Conservation (phyloP, 2,797 vertebrate species). For the Protonibea diacanthus region DNA sequence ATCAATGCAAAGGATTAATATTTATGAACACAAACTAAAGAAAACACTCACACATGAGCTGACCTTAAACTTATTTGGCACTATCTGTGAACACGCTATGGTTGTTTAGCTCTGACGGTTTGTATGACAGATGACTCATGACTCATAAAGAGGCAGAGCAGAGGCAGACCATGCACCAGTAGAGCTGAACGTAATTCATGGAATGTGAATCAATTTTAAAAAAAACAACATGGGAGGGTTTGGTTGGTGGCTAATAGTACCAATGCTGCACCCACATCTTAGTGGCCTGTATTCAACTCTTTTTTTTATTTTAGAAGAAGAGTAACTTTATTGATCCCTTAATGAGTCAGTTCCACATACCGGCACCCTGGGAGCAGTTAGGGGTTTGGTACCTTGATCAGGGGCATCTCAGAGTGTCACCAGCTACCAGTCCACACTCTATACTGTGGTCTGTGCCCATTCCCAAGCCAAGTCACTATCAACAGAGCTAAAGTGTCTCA, state of each 20-base stretch:
- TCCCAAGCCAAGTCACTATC: too few relatives aligned
- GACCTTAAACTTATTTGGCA: constrained; percentile 34
- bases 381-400: too few relatives aligned
- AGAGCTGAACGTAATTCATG: constrained; percentile 35
- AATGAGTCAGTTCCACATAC: too few relatives aligned
- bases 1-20: background rate
- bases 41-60: background rate
- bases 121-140: constrained; percentile 56
- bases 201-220: constrained; percentile 26
- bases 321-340: too few relatives aligned
- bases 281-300: background rate
- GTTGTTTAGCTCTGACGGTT: constrained; percentile 25
- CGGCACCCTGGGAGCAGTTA: too few relatives aligned
- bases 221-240: constrained; percentile 24
- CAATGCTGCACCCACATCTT: constrained; percentile 17
- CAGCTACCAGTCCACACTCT: too few relatives aligned
- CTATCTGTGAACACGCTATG: background rate
- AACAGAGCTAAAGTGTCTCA: background rate
- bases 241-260: background rate
- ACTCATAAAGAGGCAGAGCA: constrained; percentile 61
- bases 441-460: too few relatives aligned
- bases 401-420: too few relatives aligned
- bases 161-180: constrained; percentile 41
- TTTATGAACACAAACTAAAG: background rate
- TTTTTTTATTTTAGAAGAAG: too few relatives aligned